Evolutionary conservation across 2,888 invertebrate species (phyloP).

Genomic region (Acanthosepion esculentum): DNA sequence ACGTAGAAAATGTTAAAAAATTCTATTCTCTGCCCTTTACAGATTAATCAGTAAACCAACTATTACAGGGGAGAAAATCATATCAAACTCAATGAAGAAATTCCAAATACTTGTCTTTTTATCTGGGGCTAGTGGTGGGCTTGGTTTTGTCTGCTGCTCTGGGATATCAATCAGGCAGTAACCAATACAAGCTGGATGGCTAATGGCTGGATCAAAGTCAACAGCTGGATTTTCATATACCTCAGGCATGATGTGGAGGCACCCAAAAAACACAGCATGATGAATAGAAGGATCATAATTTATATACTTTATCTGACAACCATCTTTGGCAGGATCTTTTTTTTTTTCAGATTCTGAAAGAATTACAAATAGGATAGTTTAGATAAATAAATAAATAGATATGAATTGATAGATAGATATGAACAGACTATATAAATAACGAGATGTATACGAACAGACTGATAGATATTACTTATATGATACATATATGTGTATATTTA

Average conservation of each 20-base stretch:
- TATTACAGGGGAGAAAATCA: neutral
- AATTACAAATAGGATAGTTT: constrained; percentile 53
- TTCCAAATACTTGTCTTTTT: constrained; percentile 62
- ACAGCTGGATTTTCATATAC: constrained; percentile 62
- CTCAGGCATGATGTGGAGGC: constrained; percentile 62
- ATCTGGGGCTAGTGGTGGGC: constrained; percentile 66
- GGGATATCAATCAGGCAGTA: constrained; percentile 71
- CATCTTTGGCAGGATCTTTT: constrained; percentile 52
- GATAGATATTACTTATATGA: no score
- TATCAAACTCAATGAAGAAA: neutral
- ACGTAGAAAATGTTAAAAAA: no score
- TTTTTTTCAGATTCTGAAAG: constrained; percentile 65
- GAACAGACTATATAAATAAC: no score
- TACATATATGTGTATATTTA: no score
- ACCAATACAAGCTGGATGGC: constrained; percentile 72
- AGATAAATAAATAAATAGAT: no score
- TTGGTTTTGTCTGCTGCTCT: constrained; percentile 62
- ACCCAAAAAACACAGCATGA: constrained; percentile 73
- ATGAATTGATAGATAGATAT: no score
- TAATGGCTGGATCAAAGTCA: constrained; percentile 68
- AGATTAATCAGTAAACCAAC: no score
- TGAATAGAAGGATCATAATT: constrained; percentile 72
- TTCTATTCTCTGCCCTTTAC: no score
- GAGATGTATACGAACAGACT: no score
- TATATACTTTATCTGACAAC: constrained; percentile 63